These are phyloP conservation scores for Drosophila paranaensis DNA, from an alignment of 2,888 invertebrate species.

Conservation along the genomic window DNA sequence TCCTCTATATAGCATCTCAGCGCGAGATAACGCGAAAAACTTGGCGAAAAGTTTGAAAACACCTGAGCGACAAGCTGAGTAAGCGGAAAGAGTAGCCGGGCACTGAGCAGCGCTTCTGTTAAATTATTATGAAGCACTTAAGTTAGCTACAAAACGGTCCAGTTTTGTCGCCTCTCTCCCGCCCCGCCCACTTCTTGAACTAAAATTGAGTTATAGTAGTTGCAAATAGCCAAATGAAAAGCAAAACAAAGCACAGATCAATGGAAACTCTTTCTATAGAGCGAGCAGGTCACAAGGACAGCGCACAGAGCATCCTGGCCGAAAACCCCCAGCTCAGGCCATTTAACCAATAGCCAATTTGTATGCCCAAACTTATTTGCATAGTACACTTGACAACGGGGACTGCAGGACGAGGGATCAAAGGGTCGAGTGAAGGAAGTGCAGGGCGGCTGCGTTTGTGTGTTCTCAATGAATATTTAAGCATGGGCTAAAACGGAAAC, in stretches of 20 bases:
- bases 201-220: slow-evolving; percentile 68
- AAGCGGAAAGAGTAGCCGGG: slow-evolving; percentile 2
- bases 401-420: not conserved
- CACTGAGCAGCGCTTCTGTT: slow-evolving; percentile 50
- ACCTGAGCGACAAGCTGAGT: slow-evolving; percentile 49
- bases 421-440: not conserved
- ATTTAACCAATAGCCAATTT: slow-evolving; percentile 71
- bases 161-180: slow-evolving; percentile 20
- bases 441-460: slow-evolving; percentile 16
- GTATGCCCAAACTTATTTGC: slow-evolving; percentile 78
- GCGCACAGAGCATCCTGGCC: not conserved
- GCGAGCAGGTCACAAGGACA: slow-evolving; percentile 33
- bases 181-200: slow-evolving; percentile 24
- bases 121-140: slow-evolving; percentile 79
- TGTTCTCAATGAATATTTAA: slow-evolving; percentile 72
- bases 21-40: slow-evolving; percentile 67
- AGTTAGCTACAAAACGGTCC: slow-evolving; percentile 64
- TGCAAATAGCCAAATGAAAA: slow-evolving; percentile 61
- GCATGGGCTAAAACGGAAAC: slow-evolving; percentile 33
- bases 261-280: slow-evolving; percentile 47
- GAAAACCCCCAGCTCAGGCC: slow-evolving; percentile 20
- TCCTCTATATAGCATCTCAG: slow-evolving; percentile 13
- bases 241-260: slow-evolving; percentile 71
- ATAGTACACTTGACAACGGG: slow-evolving; percentile 58
- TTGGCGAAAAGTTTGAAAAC: slow-evolving; percentile 70